These are phyloP conservation scores for Melanocharis versteri DNA, from an alignment of 2,113 vertebrate species.

Conservation along the genomic window DNA sequence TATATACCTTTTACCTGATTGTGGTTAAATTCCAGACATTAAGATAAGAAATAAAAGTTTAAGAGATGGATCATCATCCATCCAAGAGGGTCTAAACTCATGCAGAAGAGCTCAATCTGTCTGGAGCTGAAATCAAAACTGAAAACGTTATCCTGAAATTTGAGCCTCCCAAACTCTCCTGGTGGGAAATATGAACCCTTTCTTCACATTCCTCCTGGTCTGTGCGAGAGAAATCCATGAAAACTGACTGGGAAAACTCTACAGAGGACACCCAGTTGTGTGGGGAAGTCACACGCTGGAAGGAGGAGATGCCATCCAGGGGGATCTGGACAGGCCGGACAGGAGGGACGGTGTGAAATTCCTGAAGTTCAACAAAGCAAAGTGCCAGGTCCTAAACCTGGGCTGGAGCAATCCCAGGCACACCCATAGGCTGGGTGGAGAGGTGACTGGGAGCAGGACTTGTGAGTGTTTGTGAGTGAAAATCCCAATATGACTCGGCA, in stretches of 20 bases:
- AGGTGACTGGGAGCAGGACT: no score
- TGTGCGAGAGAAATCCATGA: not conserved
- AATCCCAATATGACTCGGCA: fast-evolving
- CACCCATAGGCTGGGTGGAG: not conserved
- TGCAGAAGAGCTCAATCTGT: fast-evolving
- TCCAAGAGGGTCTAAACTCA: not conserved
- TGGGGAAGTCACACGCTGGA: fast-evolving
- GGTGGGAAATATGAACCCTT: fast-evolving
- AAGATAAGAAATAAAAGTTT: not conserved
- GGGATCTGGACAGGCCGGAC: not conserved
- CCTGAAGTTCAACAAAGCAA: not conserved
- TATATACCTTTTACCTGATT: not conserved
- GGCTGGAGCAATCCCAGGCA: not conserved
- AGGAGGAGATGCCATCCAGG: no score
- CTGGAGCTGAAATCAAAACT: not conserved
- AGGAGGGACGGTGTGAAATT: not conserved
- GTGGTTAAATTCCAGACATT: not conserved
- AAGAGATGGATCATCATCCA: not conserved
- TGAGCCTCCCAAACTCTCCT: not conserved
- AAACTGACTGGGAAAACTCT: not conserved
- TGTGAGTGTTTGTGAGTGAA: not conserved
- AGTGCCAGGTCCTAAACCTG: not conserved
- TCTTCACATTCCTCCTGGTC: not conserved
- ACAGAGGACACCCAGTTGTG: not conserved
- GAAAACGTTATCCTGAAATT: not conserved